Evolutionary conservation across 2,888 invertebrate genomes (phyloP).

Genomic region (Dendrolimus pini): DNA sequence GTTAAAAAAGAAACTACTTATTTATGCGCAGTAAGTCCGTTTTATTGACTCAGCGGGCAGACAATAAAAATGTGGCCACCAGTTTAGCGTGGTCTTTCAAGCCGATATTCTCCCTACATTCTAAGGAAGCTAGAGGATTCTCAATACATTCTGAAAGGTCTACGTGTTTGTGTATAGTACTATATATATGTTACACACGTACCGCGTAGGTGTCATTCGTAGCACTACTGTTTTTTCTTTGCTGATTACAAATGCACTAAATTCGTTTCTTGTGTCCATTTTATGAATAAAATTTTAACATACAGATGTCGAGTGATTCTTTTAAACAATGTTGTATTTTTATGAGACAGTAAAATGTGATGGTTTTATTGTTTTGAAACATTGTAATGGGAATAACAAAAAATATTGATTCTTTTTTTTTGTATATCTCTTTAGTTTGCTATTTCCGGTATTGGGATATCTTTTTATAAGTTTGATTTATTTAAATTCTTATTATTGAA

Average conservation of each 20-base stretch:
- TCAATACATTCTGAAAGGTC: constrained; percentile 19
- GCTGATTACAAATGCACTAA: constrained; percentile 55
- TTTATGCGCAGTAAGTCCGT: constrained; percentile 43
- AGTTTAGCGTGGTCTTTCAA: constrained; percentile 21
- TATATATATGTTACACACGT: constrained; percentile 44
- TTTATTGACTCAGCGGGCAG: constrained; percentile 44
- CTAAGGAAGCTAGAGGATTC: constrained; percentile 9
- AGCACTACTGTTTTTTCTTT: constrained; percentile 57
- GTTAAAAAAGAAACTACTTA: constrained; percentile 24
- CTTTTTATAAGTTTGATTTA: too few relatives aligned
- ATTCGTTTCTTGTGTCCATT: constrained; percentile 34
- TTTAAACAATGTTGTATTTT: background rate
- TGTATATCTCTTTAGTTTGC: too few relatives aligned
- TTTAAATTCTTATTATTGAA: too few relatives aligned
- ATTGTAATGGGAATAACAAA: background rate
- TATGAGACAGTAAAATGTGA: background rate
- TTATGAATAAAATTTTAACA: constrained; percentile 3
- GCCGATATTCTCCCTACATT: constrained; percentile 10
- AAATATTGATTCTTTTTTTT: background rate
- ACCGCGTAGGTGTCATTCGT: constrained; percentile 51
- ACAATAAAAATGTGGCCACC: constrained; percentile 40
- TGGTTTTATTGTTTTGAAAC: background rate
- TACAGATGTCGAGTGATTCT: background rate
- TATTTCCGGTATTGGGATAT: too few relatives aligned
- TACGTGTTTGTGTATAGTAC: constrained; percentile 29